Evolutionary conservation across 2,888 invertebrate species (phyloP), one percentile per base, ranked within the genome.

Genomic region (Sphaerophoria taeniata): DNA sequence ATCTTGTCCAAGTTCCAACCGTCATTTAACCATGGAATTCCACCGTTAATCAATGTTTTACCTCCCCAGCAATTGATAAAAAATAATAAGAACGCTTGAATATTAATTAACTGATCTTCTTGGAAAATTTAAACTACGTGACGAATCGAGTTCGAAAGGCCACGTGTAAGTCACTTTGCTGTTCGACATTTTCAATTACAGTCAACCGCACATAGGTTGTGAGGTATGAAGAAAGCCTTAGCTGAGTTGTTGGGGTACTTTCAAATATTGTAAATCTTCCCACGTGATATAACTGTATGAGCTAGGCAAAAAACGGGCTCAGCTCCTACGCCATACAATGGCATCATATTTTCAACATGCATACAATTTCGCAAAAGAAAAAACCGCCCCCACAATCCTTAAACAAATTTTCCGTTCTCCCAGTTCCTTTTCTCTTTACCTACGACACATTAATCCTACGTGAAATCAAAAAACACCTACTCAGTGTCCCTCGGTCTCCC

Each of bases 331-430:
- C 33, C 60, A 16, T 9, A 49, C 63, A 43, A 34, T 70, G 34
- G 39, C 56, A 43, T 31, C 58, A 36, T 58, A 31, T 34, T 45
- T 58, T 33, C 49, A 43, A 14, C 1, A 4, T 56, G n/a, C n/a
- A n/a, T 61, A 43, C 11, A 3, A 43, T 6, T 39, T 43, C 9
- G 12, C 9, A 63, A 72, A 72, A 72, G 49, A 24, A 43, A 69
- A 74, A 73, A 73, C 73, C 67, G 61, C 55, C 56, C 55, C 45
- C 43, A 53, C 47, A 55, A 55, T 33, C 60, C 77, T 72, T 47
- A 34, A 67, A 14, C 60, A 79, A 79, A 75, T 60, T 84, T 74
- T 79, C 79, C 55, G 75, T 75, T 84, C 79, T 36, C 67, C 75
- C 36, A 39, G 39, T 55, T 53, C 49, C 53, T 36, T 51, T 58